Percentiles rank a stretch among this genome's conserved stretches.
Conservation (phyloP, 1,140 invertebrate genomes). For the Scaptodrosophila lebanonensis region DNA sequence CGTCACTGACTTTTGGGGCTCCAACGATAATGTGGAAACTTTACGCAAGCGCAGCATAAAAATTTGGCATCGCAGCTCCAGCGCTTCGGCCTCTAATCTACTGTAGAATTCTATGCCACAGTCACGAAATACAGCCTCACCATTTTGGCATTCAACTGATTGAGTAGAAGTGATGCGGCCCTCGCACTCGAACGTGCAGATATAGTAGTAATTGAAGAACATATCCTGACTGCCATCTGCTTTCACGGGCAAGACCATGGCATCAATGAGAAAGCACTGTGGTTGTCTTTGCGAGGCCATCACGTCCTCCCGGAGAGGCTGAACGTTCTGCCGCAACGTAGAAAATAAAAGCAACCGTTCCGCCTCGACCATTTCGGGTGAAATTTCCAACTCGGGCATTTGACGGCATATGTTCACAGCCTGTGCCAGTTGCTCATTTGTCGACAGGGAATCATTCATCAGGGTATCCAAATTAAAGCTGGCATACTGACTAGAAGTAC, state of each 20-base stretch:
- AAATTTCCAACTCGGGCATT: conserved; percentile 65
- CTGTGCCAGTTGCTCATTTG: conserved; percentile 54
- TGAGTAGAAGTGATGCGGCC: conserved; percentile 67
- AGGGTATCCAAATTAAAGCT: conserved; percentile 53
- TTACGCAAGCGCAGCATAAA: conserved; percentile 70
- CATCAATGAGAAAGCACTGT: conserved; percentile 53
- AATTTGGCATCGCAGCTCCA: conserved; percentile 57
- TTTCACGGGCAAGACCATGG: conserved; percentile 52
- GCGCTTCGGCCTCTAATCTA: conserved; percentile 15
- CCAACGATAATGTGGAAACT: conserved; percentile 55
- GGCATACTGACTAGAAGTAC: conserved; percentile 33
- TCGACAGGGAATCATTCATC: conserved; percentile 47
- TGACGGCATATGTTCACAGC: conserved; percentile 68
- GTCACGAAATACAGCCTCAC: conserved; percentile 55
- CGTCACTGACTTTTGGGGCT: conserved; percentile 37
- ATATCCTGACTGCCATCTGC: conserved; percentile 57
- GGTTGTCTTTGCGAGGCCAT: neutral
- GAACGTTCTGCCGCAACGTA: conserved; percentile 26
- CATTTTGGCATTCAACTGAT: conserved; percentile 63
- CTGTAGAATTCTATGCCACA: conserved; percentile 64
- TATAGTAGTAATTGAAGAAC: conserved; percentile 75
- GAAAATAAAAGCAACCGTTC: conserved; percentile 65
- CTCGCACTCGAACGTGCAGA: conserved; percentile 63
- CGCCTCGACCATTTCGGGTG: conserved; percentile 70
- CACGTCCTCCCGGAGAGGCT: neutral